Percentiles rank a stretch among this genome's conserved stretches.
Conservation (phyloP, 2,113 vertebrate genomes). For the Rhabdomys dilectus region DNA sequence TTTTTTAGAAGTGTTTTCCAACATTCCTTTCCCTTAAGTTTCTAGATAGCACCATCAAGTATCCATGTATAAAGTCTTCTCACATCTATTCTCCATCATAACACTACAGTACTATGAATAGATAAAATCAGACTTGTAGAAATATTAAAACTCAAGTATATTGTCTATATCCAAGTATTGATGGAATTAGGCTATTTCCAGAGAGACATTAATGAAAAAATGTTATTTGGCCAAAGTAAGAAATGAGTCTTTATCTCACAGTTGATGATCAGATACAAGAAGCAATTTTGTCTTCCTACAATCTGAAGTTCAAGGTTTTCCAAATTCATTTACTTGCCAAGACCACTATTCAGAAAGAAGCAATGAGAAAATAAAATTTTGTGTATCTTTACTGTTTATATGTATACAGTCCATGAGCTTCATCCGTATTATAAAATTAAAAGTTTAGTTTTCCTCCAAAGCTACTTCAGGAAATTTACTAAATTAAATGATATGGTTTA, state of each 20-base stretch:
- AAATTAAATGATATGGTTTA: conserved; percentile 87
- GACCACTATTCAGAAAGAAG: background rate
- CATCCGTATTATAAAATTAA: conserved; percentile 63
- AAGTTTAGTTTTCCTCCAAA: background rate
- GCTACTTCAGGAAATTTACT: conserved; percentile 80
- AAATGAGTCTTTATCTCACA: background rate
- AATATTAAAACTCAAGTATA: background rate
- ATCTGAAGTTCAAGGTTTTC: background rate
- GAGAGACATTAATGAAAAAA: background rate
- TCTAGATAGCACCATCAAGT: background rate
- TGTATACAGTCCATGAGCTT: background rate
- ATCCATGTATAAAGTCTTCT: background rate
- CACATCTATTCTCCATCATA: background rate
- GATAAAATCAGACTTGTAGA: background rate
- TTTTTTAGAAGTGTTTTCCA: background rate
- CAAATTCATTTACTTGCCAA: background rate
- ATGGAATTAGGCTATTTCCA: background rate
- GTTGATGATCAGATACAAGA: background rate
- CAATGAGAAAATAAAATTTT: background rate
- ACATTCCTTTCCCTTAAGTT: background rate
- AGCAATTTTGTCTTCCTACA: background rate
- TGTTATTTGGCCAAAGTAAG: background rate
- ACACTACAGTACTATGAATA: background rate
- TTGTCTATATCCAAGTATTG: background rate
- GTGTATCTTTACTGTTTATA: conserved; percentile 10